A percentile compares a stretch with the other conserved stretches of the same genome.
Conservation (phyloP, 1,140 invertebrate species). For the Temnothorax curvispinosus region DNA sequence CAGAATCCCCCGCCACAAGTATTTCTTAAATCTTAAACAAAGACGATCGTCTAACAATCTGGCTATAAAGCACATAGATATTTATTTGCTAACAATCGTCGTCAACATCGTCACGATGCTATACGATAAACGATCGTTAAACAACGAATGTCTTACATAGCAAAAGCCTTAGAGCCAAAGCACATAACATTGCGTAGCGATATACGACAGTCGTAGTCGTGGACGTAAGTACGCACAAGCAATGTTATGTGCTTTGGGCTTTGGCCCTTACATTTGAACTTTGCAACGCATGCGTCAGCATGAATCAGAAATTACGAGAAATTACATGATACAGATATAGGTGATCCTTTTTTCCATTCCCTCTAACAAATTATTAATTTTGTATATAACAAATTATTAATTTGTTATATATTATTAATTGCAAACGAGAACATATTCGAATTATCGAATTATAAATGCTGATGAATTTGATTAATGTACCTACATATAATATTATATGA, state of each 20-base stretch:
- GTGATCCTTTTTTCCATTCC: neutral
- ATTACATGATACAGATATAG: neutral
- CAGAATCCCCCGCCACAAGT: no score
- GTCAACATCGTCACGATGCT: neutral
- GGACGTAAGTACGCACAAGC: no score
- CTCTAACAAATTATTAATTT: no score
- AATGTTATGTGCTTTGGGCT: no score
- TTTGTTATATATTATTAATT: no score
- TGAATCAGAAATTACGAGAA: neutral
- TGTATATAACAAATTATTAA: no score
- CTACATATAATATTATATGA: neutral
- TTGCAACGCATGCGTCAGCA: no score
- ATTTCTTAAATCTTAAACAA: slow-evolving; percentile 36
- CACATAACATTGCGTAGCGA: no score
- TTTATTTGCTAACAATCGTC: neutral
- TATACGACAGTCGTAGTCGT: no score
- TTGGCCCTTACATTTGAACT: no score
- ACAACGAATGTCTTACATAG: no score
- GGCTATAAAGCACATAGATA: neutral
- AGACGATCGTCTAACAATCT: slow-evolving; percentile 20
- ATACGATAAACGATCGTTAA: neutral
- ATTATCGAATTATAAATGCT: neutral
- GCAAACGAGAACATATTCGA: neutral
- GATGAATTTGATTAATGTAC: neutral
- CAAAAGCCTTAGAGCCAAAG: neutral